Base-by-base conservation (phyloP, 2,113 vertebrate species). In the Python bivittatus region DNA sequence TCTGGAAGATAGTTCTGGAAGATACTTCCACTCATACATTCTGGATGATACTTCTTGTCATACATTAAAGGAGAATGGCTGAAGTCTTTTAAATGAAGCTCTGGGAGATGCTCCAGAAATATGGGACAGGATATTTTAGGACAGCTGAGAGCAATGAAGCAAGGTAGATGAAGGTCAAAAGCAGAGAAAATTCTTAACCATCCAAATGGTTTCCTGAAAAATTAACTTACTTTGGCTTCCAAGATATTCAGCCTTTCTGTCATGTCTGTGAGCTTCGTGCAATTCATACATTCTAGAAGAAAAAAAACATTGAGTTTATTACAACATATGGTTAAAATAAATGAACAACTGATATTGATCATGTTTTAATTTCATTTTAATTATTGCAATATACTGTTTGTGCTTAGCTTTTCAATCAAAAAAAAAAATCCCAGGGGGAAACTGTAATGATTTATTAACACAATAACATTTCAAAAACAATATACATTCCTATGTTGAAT, bases 221-320 rank as follows among this genome's bases (percentile, higher is more conserved):
- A 86, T 33, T 58, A 25, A 25, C 97, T 97, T 96, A 99, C 99
- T 98, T 99, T 99, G 92, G 98, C 98, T 96, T 99, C 99, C 27
- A 99, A 97, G 0, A 95, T 97, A 95, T 97, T 98, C 89, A 99
- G 98, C 90, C 98, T 98, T 95, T 98, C 98, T 0, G 95, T 98
- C 98, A 99, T 98, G 33, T 98, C 97, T 0, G 97, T 98, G 58
- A 99, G 98, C 68, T 97, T 97, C 0, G 98, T 99, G 91, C 99
- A 99, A 97, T 99, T 99, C 98, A 99, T 97, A 94, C 98, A 99
- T 97, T 99, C 99, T 99, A 96, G 84, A 97, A 96, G 93, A 93
- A 90, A 92, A 93, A 85, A 92, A 57, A 58, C 33, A 58, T n/a
- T 8, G 53, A 22, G 13, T 53, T 52, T 7, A 10, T 86, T 86